Conservation (phyloP, 2,113 vertebrate genomes). For the Sebastes schlegelii region DNA sequence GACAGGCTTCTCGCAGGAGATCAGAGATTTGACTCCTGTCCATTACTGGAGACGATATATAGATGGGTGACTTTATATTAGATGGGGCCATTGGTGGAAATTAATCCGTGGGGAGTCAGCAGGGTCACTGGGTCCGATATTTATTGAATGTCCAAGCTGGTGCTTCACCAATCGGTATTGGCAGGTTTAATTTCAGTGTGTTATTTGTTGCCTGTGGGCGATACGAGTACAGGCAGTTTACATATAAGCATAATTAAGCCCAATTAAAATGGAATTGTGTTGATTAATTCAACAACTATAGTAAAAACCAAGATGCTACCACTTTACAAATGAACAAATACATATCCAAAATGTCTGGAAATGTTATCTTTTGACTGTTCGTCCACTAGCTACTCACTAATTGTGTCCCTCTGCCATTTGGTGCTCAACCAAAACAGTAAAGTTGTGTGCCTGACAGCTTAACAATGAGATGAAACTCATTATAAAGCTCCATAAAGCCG, state of each 20-base stretch:
- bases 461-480: too few species aligned
- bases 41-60: conserved; percentile 32
- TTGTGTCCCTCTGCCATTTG: background rate
- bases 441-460: too few species aligned
- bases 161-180: conserved; percentile 21
- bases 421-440: background rate
- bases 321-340: background rate
- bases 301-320: background rate
- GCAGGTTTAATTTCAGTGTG: background rate
- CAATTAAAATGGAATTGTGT: too few species aligned
- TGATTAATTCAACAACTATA: too few species aligned
- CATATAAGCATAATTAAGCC: too few species aligned
- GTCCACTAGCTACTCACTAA: background rate
- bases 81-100: conserved; percentile 5
- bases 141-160: background rate
- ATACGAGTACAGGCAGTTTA: background rate
- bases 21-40: conserved; percentile 20
- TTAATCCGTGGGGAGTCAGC: background rate
- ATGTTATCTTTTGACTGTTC: background rate
- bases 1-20: conserved; percentile 32
- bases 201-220: conserved; percentile 26
- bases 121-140: background rate
- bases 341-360: background rate
- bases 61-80: conserved; percentile 7
- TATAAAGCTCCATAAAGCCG: too few species aligned